These are phyloP conservation scores for Melanotaenia boesemani DNA, from an alignment of 2,797 vertebrate species.

Conservation along the genomic window DNA sequence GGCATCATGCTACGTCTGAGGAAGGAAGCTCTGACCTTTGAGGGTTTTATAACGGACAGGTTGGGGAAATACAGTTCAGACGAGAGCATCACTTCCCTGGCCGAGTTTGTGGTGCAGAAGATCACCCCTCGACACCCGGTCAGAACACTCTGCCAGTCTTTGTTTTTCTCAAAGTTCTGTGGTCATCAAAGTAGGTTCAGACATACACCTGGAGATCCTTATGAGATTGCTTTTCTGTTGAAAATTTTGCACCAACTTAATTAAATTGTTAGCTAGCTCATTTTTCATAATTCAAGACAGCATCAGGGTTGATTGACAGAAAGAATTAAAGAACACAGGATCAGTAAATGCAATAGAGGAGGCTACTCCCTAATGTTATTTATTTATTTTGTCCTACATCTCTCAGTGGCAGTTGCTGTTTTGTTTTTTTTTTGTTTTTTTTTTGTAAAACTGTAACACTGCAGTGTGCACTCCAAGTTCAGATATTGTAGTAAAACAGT, in stretches of 20 bases:
- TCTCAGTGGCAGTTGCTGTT: too few relatives aligned
- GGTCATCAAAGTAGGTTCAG: background rate
- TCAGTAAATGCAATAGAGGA: too few relatives aligned
- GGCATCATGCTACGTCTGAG: conserved; percentile 92
- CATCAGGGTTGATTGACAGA: too few relatives aligned
- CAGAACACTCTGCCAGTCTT: conserved; percentile 60
- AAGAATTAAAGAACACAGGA: too few relatives aligned
- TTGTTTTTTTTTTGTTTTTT: too few relatives aligned
- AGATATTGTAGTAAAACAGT: too few relatives aligned
- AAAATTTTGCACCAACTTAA: background rate
- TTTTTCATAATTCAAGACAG: background rate
- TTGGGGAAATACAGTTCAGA: conserved; percentile 98
- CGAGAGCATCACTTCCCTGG: conserved; percentile 97
- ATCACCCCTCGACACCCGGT: conserved; percentile 93
- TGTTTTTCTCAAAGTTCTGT: background rate
- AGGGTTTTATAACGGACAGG: conserved; percentile 90
- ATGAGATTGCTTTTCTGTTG: background rate
- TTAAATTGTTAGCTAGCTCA: too few relatives aligned
- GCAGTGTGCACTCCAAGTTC: too few relatives aligned
- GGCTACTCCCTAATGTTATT: too few relatives aligned
- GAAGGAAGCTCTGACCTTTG: conserved; percentile 92
- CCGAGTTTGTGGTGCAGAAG: conserved; percentile 98
- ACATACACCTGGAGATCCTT: background rate
- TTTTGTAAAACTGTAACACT: too few relatives aligned
- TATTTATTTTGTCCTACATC: too few relatives aligned